A percentile compares a stretch with the other conserved stretches of the same genome.
These are phyloP conservation scores for Corynorhinus townsendii DNA, from an alignment of 2,113 vertebrate species.

Conservation along the genomic window DNA sequence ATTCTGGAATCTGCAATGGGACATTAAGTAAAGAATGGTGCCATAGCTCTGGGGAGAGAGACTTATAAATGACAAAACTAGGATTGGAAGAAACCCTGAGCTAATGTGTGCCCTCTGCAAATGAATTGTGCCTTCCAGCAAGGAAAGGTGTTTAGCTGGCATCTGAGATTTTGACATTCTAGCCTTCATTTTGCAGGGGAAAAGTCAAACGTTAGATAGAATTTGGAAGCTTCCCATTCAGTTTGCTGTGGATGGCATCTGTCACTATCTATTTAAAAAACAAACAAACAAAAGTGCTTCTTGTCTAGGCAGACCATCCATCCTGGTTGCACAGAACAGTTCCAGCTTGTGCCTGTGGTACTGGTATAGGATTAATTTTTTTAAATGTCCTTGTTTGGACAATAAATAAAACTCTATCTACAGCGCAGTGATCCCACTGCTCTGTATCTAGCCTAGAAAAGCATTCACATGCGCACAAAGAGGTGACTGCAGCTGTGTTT, in stretches of 20 bases:
- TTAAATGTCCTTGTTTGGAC: background rate
- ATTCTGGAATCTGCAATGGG: background rate
- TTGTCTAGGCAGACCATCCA: background rate
- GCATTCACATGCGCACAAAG: background rate
- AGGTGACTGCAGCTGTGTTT: background rate
- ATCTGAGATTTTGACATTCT: slow-evolving; percentile 14
- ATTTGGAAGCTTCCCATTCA: slow-evolving; percentile 3
- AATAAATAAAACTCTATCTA: background rate
- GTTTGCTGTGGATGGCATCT: background rate
- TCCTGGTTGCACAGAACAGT: background rate
- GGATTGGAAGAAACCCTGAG: background rate
- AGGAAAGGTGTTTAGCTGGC: background rate
- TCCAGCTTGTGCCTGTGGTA: background rate
- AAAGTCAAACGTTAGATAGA: background rate
- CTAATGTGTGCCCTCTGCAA: background rate
- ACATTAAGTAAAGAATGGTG: background rate
- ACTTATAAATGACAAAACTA: background rate
- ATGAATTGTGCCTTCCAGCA: slow-evolving; percentile 15
- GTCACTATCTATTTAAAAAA: background rate
- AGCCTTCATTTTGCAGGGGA: background rate
- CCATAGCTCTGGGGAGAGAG: background rate
- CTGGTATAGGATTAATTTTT: background rate
- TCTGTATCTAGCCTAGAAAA: background rate
- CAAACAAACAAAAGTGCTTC: background rate
- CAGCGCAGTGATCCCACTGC: background rate